These are phyloP conservation scores for Desmophyllum pertusum DNA, from an alignment of 92 coral and sea anemone species.

Conservation along the genomic window DNA sequence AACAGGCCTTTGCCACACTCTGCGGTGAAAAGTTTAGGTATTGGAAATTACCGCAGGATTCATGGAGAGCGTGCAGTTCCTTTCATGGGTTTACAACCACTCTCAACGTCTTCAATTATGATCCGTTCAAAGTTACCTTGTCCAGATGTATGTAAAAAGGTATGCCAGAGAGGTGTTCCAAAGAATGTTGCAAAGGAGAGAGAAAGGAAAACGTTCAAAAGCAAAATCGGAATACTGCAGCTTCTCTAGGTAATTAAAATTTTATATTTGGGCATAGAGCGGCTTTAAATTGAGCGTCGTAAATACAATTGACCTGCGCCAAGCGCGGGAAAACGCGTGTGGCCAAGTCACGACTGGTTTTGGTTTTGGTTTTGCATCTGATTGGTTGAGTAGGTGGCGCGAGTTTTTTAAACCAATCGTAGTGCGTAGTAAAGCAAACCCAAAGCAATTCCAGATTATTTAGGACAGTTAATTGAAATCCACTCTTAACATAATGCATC, in stretches of 20 bases:
- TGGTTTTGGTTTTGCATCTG: too few species aligned
- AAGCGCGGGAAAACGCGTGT: too few species aligned
- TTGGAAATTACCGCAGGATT: neutral
- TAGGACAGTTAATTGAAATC: too few species aligned
- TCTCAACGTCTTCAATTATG: neutral
- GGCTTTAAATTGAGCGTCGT: neutral
- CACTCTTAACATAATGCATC: too few species aligned
- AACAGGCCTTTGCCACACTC: neutral
- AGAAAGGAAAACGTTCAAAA: neutral
- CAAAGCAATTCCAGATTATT: too few species aligned
- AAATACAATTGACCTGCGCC: too few species aligned
- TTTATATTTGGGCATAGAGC: neutral
- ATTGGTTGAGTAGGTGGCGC: too few species aligned
- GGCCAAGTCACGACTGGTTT: too few species aligned
- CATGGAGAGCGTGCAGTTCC: neutral
- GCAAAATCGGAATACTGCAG: neutral
- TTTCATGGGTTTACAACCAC: neutral
- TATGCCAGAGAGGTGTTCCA: constrained; percentile 45
- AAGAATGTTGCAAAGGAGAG: constrained; percentile 32
- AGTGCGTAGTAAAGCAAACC: too few species aligned
- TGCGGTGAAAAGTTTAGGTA: neutral
- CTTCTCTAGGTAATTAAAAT: neutral
- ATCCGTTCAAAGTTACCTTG: constrained; percentile 36
- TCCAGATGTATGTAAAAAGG: constrained; percentile 27
- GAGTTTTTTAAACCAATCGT: too few species aligned